Percentiles rank a stretch among this genome's conserved stretches.
phyloP scores from a whole-genome alignment of 2,797 vertebrate genomes.

The Anguilla anguilla region DNA sequence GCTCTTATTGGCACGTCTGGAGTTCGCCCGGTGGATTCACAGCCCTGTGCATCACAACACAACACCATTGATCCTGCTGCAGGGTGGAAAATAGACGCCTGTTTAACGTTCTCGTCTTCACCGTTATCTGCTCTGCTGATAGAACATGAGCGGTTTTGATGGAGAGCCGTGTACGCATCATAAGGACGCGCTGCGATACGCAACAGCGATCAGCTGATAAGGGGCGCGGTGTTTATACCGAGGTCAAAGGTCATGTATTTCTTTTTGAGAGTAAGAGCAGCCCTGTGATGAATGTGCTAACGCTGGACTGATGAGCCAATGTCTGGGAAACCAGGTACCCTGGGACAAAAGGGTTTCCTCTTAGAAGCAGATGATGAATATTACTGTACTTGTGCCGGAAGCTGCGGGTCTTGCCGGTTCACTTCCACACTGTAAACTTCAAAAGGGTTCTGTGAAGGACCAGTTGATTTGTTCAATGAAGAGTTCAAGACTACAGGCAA shows the following conservation, averaged over 20 bases:
- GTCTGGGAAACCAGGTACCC: not conserved
- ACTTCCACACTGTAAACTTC: not conserved
- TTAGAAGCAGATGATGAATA: not conserved
- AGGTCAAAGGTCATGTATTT: not conserved
- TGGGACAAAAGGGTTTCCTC: not conserved
- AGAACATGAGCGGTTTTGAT: not conserved
- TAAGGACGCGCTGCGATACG: not conserved
- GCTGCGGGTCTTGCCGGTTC: no score
- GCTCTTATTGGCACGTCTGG: constrained; percentile 39
- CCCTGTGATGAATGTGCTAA: constrained; percentile 11
- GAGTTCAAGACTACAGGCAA: not conserved
- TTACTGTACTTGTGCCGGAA: not conserved
- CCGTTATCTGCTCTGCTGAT: constrained; percentile 31
- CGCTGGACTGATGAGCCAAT: not conserved
- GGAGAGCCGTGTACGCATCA: not conserved
- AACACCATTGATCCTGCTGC: constrained; percentile 39
- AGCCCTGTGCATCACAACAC: constrained; percentile 39
- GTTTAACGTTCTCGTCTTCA: constrained; percentile 19
- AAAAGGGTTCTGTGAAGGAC: not conserved
- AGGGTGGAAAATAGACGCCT: constrained; percentile 23
- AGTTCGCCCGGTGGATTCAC: constrained; percentile 27
- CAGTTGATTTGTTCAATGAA: not conserved
- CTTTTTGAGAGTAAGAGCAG: not conserved
- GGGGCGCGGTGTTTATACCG: not conserved
- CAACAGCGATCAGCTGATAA: constrained; percentile 17